These are phyloP conservation scores for Gavialis gangeticus DNA, from an alignment of 2,113 vertebrate genomes.

Conservation along the genomic window DNA sequence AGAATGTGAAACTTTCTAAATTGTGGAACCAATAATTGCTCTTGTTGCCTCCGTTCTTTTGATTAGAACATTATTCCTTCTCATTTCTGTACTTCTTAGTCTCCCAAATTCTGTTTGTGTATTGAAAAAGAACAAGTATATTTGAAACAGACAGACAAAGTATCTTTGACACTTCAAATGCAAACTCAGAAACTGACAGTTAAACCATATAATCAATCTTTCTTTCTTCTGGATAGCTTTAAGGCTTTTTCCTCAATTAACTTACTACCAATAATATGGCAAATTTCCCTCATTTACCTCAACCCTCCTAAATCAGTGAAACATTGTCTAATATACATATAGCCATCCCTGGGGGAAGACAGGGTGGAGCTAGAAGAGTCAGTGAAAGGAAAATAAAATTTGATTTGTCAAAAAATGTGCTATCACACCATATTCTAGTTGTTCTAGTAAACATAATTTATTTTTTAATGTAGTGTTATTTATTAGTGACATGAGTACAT, in stretches of 20 bases:
- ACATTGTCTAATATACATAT: not conserved
- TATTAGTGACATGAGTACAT: not conserved
- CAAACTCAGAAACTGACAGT: not conserved
- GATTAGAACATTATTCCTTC: not conserved
- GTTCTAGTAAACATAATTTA: not conserved
- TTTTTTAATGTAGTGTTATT: not conserved
- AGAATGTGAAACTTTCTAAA: not conserved
- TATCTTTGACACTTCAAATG: not conserved
- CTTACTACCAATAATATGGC: not conserved
- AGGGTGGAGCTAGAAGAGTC: not conserved
- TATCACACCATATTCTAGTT: rapidly evolving
- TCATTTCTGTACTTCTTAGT: not conserved
- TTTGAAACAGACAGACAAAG: not conserved
- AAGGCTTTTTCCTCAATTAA: not conserved
- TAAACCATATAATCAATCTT: not conserved
- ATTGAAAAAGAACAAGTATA: not conserved
- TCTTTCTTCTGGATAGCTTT: not conserved
- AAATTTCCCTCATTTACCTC: not conserved
- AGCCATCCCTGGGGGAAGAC: not conserved
- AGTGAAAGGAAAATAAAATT: rapidly evolving
- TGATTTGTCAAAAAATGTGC: not conserved
- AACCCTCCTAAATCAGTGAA: not conserved
- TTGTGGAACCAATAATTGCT: not conserved
- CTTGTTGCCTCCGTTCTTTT: not conserved
- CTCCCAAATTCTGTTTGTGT: not conserved